A percentile compares a stretch with the other conserved stretches of the same genome.
These are phyloP conservation scores for Notocelia uddmanniana DNA, from an alignment of 2,888 invertebrate species.

Conservation along the genomic window DNA sequence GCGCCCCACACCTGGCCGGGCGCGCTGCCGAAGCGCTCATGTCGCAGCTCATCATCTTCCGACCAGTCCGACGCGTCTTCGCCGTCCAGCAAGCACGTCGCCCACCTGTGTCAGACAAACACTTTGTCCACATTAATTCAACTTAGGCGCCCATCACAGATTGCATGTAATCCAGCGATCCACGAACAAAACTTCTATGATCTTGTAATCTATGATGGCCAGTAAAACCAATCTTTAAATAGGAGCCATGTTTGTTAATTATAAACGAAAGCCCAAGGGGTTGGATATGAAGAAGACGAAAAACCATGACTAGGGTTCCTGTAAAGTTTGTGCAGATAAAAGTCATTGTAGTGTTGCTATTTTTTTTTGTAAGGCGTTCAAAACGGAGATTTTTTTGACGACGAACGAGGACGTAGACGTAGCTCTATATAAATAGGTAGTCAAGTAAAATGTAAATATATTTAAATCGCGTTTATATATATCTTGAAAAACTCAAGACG, in stretches of 20 bases:
- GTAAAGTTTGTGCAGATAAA: background rate
- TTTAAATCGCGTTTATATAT: too few species aligned
- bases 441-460: too few species aligned
- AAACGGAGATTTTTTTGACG: too few species aligned
- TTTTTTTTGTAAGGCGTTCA: background rate
- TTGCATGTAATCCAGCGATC: background rate
- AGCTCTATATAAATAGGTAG: too few species aligned
- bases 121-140: constrained; percentile 35
- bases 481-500: too few species aligned
- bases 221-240: background rate
- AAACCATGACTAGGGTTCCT: background rate
- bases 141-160: constrained; percentile 14
- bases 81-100: constrained; percentile 88
- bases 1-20: constrained; percentile 91
- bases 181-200: too few species aligned
- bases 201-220: too few species aligned
- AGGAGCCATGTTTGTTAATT: background rate
- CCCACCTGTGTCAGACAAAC: constrained; percentile 79
- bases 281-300: background rate
- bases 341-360: background rate
- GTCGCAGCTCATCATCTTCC: constrained; percentile 80
- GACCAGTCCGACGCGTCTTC: constrained; percentile 73
- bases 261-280: background rate
- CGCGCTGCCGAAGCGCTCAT: constrained; percentile 86
- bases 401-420: too few species aligned